These are phyloP conservation scores for Dicrurus megarhynchus DNA, from an alignment of 2,113 vertebrate species.

Conservation along the genomic window DNA sequence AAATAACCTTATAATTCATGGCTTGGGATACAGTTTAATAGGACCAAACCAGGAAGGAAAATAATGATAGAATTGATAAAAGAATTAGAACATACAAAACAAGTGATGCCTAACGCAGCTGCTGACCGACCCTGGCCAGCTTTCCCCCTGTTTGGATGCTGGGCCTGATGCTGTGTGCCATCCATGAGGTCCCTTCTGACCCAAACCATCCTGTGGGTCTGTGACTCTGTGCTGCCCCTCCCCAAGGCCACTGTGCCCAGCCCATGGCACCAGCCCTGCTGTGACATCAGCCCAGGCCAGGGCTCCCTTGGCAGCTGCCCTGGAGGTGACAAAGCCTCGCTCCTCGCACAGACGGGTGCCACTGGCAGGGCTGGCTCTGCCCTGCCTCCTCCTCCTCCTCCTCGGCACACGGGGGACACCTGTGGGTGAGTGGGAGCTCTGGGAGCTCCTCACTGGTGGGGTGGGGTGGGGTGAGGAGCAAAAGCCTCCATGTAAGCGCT, in stretches of 20 bases:
- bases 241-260: not conserved
- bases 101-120: not conserved
- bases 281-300: not conserved
- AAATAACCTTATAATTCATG: not conserved
- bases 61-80: too few species aligned
- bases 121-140: rapidly evolving
- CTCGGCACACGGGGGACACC: not conserved
- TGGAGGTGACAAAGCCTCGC: too few species aligned
- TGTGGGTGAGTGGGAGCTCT: not conserved
- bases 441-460: not conserved
- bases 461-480: not conserved
- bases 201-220: not conserved
- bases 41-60: not conserved
- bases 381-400: rapidly evolving
- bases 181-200: not conserved
- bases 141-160: rapidly evolving
- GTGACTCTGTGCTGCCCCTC: not conserved
- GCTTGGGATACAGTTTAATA: not conserved
- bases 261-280: not conserved
- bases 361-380: not conserved
- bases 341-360: not conserved
- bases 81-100: not conserved
- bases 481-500: rapidly evolving
- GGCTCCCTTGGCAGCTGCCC: not conserved
- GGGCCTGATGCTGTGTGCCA: not conserved